phyloP scores from a whole-genome alignment of 2,797 vertebrate species.

The Phyllotis vaccarum region DNA sequence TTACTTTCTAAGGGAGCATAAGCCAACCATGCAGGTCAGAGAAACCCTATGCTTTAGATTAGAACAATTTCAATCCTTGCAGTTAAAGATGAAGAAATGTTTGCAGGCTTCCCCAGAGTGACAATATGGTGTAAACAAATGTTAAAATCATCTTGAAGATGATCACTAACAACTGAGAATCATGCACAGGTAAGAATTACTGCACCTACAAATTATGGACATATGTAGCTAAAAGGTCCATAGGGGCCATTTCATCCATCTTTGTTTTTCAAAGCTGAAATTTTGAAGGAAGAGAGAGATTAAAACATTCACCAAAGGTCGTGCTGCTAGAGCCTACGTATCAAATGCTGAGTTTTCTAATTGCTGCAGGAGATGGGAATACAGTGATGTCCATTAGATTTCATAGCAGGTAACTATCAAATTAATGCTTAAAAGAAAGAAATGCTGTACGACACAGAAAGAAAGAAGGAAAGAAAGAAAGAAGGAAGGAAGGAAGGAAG shows the following conservation, averaged over 20 bases:
- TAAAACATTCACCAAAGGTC: background rate
- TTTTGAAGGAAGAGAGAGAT: background rate
- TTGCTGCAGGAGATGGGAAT: background rate
- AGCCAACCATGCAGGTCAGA: slow-evolving; percentile 27
- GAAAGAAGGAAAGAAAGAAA: background rate
- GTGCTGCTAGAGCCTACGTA: background rate
- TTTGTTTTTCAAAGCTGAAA: slow-evolving; percentile 46
- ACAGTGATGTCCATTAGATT: background rate
- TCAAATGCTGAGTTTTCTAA: background rate
- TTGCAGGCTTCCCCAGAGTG: background rate
- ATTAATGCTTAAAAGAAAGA: slow-evolving; percentile 14
- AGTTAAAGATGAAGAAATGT: background rate
- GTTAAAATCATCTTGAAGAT: slow-evolving; percentile 19
- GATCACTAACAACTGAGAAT: slow-evolving; percentile 27
- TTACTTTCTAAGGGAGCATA: slow-evolving; percentile 42
- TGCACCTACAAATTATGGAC: background rate
- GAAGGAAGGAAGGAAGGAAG: no score
- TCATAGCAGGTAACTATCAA: background rate
- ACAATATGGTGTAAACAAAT: background rate
- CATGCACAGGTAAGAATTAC: background rate
- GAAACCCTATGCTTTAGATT: background rate
- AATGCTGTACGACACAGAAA: background rate
- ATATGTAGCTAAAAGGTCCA: background rate
- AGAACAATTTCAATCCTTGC: background rate
- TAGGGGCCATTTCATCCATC: background rate